Evolutionary conservation across 2,113 vertebrate species (phyloP).

Genomic region (Calypte anna): DNA sequence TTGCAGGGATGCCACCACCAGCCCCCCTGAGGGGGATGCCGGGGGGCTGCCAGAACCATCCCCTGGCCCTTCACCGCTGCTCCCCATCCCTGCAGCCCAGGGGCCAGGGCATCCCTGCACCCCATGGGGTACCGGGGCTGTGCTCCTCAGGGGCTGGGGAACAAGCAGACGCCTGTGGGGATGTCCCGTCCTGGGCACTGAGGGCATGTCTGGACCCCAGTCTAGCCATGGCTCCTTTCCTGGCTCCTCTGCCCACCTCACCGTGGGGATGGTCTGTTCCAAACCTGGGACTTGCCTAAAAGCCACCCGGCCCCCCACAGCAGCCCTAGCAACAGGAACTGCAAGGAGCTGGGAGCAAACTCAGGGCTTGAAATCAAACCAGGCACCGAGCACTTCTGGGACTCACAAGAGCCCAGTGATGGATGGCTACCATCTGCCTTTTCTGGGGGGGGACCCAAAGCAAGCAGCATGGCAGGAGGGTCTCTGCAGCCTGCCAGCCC

Average conservation of each 20-base stretch:
- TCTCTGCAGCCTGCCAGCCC: not conserved
- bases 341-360: not conserved
- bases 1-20: constrained; percentile 5
- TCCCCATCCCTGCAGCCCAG: not conserved
- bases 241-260: fast-evolving
- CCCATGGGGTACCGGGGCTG: fast-evolving
- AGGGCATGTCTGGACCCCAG: not conserved
- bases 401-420: not conserved
- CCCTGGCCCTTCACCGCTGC: not conserved
- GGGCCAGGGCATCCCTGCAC: fast-evolving
- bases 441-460: not conserved
- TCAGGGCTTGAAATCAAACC: not conserved
- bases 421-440: not conserved
- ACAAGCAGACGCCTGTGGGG: not conserved
- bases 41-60: not conserved
- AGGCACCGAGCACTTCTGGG: not conserved
- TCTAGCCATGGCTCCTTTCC: fast-evolving
- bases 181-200: fast-evolving
- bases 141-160: fast-evolving
- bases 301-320: not conserved
- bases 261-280: fast-evolving
- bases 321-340: not conserved
- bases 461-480: not conserved
- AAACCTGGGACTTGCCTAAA: not conserved
- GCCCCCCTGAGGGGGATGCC: not conserved